Percentiles rank a stretch among this genome's conserved stretches.
Conservation (phyloP, 2,113 vertebrate genomes). For the Stegastes partitus region DNA sequence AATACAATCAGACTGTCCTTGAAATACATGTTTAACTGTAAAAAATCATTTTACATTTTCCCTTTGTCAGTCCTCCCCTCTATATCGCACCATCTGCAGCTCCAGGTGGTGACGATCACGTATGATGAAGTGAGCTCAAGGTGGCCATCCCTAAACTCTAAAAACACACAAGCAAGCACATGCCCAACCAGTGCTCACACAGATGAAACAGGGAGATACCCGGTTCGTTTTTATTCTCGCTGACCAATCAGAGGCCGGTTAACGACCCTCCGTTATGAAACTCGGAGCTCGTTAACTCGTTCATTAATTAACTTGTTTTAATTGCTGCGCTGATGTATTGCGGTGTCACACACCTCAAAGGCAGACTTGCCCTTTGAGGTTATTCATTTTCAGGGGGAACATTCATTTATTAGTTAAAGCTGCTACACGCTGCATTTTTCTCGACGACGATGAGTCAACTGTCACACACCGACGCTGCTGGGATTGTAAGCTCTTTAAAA, state of each 20-base stretch:
- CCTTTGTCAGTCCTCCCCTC: not conserved
- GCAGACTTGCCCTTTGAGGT: constrained; percentile 21
- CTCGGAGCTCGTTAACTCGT: constrained; percentile 26
- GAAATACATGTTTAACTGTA: no score
- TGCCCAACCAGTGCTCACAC: constrained; percentile 1
- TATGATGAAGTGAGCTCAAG: not conserved
- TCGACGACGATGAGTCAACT: not conserved
- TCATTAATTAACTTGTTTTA: constrained; percentile 41
- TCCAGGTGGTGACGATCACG: not conserved
- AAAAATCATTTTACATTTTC: not conserved
- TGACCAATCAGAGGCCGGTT: not conserved
- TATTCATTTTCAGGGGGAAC: not conserved
- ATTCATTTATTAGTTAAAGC: not conserved
- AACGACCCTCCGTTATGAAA: not conserved
- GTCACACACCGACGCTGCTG: not conserved
- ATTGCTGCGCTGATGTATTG: constrained; percentile 23
- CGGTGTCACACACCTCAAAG: not conserved
- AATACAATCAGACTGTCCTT: no score
- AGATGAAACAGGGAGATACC: not conserved
- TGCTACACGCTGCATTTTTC: not conserved
- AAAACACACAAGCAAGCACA: constrained; percentile 11
- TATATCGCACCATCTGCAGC: not conserved
- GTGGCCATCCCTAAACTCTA: not conserved
- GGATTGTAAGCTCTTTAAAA: not conserved
- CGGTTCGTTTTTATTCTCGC: not conserved